Base-by-base conservation (phyloP, 37 sponge, comb jelly and placozoan genomes). In the Petrosia ficiformis region DNA sequence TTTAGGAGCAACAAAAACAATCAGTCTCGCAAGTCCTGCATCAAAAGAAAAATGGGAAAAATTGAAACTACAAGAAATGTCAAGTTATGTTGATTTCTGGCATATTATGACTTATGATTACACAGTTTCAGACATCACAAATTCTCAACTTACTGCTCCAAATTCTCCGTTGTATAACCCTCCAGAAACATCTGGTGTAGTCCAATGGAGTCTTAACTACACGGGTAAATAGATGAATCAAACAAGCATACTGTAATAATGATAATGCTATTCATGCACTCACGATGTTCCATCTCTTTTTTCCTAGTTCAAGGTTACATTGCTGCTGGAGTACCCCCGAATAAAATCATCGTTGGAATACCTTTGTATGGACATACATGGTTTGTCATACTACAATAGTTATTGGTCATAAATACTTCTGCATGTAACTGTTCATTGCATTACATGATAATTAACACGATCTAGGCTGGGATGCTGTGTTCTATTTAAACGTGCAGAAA, bases 331-430 rank as follows among this genome's bases (percentile, higher is more conserved):
- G 77, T 76, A 8, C 77, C 77, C 28, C 16, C 77, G 1, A 61
- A 39, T n/a, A 76, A 76, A n/a, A 76, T 76, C 4, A 76, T 76
- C 16, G 14, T 76, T 59, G 77, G 77, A 1, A 76, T 76, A 33
- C 77, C 77, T 41, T 66, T 76, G 19, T 58, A 76, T 76, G 77
- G 65, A 37, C 59, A 76, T n/a, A 37, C 60, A 24, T 76, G 77
- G 77, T 76, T 1, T 37, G 66, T 43, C 24, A 42, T 25, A 71
- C 10, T 43, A 43, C 2, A 24, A n/a, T 26, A 71, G 44, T 25
- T 71, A 37, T 24, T 71, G 44, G 39, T 25, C 44, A 71, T 3
- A 71, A 21, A 22, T 48, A 61, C 28, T 29, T 61, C 11, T 61
- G 54, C 54, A 48, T 48, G 54, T 48, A 48, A 19, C 8, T 48